These are phyloP conservation scores for Bungarus multicinctus DNA, from an alignment of 2,113 vertebrate species.

Conservation along the genomic window DNA sequence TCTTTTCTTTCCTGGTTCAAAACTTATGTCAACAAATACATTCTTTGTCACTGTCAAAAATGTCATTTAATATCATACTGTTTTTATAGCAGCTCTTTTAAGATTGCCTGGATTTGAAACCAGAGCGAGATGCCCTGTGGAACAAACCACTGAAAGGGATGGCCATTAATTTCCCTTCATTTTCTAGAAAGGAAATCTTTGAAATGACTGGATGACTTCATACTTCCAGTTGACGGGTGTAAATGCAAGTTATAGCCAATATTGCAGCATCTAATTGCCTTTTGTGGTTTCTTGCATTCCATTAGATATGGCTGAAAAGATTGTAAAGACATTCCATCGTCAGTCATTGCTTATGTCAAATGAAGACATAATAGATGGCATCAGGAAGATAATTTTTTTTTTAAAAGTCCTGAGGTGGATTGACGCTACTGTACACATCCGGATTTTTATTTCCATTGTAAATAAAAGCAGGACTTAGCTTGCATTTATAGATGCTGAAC, in stretches of 20 bases:
- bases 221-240: neutral
- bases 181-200: conserved; percentile 8
- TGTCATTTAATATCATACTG: conserved; percentile 3
- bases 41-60: conserved; percentile 32
- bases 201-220: conserved; percentile 27
- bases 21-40: conserved; percentile 35
- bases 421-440: neutral
- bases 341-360: conserved; percentile 30
- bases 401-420: neutral
- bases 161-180: conserved; percentile 7
- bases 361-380: conserved; percentile 4
- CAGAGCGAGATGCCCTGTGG: neutral
- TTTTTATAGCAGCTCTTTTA: conserved; percentile 3
- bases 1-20: conserved; percentile 28
- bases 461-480: neutral
- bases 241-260: conserved; percentile 48
- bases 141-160: neutral
- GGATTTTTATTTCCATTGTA: neutral
- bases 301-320: conserved; percentile 28
- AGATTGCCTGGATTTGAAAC: conserved; percentile 6
- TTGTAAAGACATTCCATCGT: conserved; percentile 44
- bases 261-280: conserved; percentile 40
- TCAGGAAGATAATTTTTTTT: conserved; percentile 4
- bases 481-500: neutral
- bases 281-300: conserved; percentile 44